Evolutionary conservation across 2,113 vertebrate genomes (phyloP).

Genomic region (Anoplopoma fimbria): DNA sequence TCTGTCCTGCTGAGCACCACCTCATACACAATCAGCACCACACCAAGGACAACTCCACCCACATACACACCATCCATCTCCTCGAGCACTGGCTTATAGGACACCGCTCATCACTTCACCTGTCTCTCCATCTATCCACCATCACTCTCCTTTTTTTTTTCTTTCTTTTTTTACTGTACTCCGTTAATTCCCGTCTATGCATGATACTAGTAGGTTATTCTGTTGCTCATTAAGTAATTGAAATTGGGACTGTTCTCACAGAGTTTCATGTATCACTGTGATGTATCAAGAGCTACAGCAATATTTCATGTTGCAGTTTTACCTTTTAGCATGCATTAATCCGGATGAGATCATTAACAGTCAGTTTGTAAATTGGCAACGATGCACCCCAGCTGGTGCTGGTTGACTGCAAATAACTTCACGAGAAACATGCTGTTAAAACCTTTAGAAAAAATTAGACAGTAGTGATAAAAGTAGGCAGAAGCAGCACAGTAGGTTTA

Average conservation of each 20-base stretch:
- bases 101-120: slow-evolving; percentile 71
- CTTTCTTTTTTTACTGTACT: background rate
- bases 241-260: slow-evolving; percentile 21
- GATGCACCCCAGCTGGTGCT: slow-evolving; percentile 12
- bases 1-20: slow-evolving; percentile 80
- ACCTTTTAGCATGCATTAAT: slow-evolving; percentile 46
- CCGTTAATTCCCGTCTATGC: slow-evolving; percentile 7
- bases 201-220: slow-evolving; percentile 37
- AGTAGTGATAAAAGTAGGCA: background rate
- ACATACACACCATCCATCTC: slow-evolving; percentile 73
- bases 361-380: slow-evolving; percentile 22
- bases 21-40: slow-evolving; percentile 77
- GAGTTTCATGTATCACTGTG: slow-evolving; percentile 54
- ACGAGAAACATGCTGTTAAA: background rate
- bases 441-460: background rate
- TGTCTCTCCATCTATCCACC: slow-evolving; percentile 62
- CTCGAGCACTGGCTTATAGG: slow-evolving; percentile 65
- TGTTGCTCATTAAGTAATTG: slow-evolving; percentile 66
- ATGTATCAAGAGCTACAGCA: slow-evolving; percentile 34
- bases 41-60: slow-evolving; percentile 80
- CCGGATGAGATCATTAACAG: slow-evolving; percentile 31
- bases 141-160: slow-evolving; percentile 34
- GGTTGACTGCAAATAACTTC: slow-evolving; percentile 27
- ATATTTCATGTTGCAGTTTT: slow-evolving; percentile 45
- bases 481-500: slow-evolving; percentile 14